Evolutionary conservation across 2,797 vertebrate species (phyloP).

Genomic region (Lates japonicus): DNA sequence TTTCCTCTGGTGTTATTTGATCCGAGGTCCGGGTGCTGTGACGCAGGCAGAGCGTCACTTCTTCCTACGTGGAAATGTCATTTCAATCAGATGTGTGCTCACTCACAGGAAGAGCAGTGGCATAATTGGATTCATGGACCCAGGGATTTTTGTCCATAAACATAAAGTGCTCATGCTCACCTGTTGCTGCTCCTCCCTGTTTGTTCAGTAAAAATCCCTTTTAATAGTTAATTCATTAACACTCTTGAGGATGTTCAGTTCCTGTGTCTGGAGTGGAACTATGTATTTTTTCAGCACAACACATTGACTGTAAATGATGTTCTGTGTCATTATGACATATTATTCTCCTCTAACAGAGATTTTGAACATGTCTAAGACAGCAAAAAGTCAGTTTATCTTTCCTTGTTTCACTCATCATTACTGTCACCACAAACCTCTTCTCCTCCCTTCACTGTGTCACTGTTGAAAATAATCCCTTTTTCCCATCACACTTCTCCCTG

Average conservation of each 20-base stretch:
- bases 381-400: not conserved
- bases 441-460: not conserved
- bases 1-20: constrained; percentile 57
- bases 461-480: not conserved
- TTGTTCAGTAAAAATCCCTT: not conserved
- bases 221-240: not conserved
- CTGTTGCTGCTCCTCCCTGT: not conserved
- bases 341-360: not conserved
- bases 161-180: constrained; percentile 20
- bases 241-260: not conserved
- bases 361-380: not conserved
- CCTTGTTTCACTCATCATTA: not conserved
- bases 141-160: not conserved
- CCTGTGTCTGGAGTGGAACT: not conserved
- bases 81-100: constrained; percentile 53
- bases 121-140: constrained; percentile 10
- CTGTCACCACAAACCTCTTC: no score
- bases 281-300: not conserved
- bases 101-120: constrained; percentile 15
- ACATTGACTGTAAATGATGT: not conserved
- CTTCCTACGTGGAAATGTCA: constrained; percentile 70
- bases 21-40: constrained; percentile 23
- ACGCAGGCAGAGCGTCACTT: constrained; percentile 51
- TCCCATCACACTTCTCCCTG: not conserved
- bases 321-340: not conserved